Evolutionary conservation across 2,888 invertebrate genomes (phyloP).

Genomic region (Taenaris catops): DNA sequence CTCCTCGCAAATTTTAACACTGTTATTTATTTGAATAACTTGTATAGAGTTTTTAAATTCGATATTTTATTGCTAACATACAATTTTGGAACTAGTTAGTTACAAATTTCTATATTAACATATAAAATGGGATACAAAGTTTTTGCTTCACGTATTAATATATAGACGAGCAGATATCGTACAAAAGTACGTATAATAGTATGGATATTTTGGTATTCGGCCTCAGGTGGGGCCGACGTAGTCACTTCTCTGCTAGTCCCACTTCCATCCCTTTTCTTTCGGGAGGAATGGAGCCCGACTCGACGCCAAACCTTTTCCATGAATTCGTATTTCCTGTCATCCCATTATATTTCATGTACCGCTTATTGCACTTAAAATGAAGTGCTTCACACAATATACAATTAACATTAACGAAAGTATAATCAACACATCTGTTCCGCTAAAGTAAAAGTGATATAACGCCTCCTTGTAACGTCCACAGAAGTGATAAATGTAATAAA

Average conservation of each 20-base stretch:
- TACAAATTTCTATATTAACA: too few relatives aligned
- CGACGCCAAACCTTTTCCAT: slow-evolving; percentile 80
- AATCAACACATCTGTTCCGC: slow-evolving; percentile 10
- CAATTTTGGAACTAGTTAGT: too few relatives aligned
- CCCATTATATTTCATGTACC: slow-evolving; percentile 55
- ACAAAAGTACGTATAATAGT: too few relatives aligned
- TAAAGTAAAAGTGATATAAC: slow-evolving; percentile 6
- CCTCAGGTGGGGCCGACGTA: slow-evolving; percentile 55
- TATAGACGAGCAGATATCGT: too few relatives aligned
- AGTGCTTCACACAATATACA: slow-evolving; percentile 22
- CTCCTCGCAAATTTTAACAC: too few relatives aligned
- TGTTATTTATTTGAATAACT: too few relatives aligned
- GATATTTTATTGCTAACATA: too few relatives aligned
- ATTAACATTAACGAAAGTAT: slow-evolving; percentile 12
- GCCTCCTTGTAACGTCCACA: slow-evolving; percentile 12
- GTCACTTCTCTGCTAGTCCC: slow-evolving; percentile 69
- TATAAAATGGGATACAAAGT: too few relatives aligned
- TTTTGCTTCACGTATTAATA: too few relatives aligned
- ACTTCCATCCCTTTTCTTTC: slow-evolving; percentile 78
- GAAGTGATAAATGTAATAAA: slow-evolving; percentile 27
- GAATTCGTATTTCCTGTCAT: slow-evolving; percentile 72
- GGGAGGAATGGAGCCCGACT: slow-evolving; percentile 79
- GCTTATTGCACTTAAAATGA: slow-evolving; percentile 23
- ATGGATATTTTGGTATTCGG: slow-evolving; percentile 74
- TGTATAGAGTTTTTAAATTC: too few relatives aligned